Percentiles rank a stretch among this genome's conserved stretches.
Evolutionary conservation across 2,113 vertebrate genomes (phyloP).

Genomic region (Hippocampus abdominalis): DNA sequence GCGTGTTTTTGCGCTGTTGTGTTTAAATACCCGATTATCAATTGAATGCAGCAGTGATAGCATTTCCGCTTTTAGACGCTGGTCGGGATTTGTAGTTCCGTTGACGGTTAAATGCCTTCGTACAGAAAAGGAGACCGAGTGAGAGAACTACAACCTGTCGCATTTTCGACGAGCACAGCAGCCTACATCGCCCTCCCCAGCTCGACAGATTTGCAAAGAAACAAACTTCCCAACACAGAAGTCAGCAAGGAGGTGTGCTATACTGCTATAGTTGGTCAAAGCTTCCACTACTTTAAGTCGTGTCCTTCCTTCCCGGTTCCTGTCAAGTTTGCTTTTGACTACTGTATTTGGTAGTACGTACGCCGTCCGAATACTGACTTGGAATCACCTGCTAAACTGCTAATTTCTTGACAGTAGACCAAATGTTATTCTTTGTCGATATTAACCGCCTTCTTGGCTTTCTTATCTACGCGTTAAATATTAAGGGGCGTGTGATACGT

Average conservation of each 20-base stretch:
- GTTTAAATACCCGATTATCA: background rate
- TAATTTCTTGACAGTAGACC: background rate
- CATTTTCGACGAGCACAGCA: constrained; percentile 5
- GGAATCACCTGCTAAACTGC: background rate
- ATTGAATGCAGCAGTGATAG: background rate
- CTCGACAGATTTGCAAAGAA: constrained; percentile 37
- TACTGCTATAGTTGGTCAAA: too few species aligned
- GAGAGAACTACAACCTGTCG: constrained; percentile 63
- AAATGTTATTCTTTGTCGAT: background rate
- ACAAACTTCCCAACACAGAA: constrained; percentile 66
- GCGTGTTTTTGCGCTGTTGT: background rate
- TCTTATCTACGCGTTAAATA: background rate
- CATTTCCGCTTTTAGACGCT: background rate
- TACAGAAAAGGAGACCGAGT: background rate
- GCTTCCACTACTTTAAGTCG: background rate
- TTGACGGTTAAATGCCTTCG: rapidly evolving
- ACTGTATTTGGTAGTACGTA: background rate
- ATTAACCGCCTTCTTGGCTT: too few species aligned
- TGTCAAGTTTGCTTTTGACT: background rate
- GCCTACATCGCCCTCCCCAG: constrained; percentile 28
- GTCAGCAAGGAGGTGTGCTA: constrained; percentile 29
- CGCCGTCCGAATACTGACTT: background rate
- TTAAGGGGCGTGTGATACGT: background rate
- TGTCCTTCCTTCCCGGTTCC: background rate
- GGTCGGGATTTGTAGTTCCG: constrained; percentile 63